Evolutionary conservation across 2,888 invertebrate species (phyloP).

Genomic region (Hemaris fuciformis): DNA sequence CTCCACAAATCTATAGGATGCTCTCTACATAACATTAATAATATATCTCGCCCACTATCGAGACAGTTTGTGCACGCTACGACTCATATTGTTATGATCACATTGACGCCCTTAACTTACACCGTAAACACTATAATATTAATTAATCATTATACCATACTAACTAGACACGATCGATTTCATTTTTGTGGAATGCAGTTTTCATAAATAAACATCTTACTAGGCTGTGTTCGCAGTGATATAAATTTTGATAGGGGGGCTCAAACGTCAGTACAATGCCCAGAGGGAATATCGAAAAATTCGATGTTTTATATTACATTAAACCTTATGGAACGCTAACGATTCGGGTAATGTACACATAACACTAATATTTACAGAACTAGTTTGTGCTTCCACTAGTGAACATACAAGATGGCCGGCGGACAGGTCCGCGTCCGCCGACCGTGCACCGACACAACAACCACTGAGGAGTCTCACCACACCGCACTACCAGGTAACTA

Average conservation of each 20-base stretch:
- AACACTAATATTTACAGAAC: conserved; percentile 77
- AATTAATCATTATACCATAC: conserved; percentile 55
- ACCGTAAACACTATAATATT: conserved; percentile 47
- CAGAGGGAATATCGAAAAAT: conserved; percentile 62
- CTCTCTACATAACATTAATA: conserved; percentile 61
- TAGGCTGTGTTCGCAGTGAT: conserved; percentile 55
- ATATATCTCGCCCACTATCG: conserved; percentile 56
- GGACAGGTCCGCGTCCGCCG: conserved; percentile 30
- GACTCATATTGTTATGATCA: conserved; percentile 73
- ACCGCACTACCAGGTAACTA: conserved; percentile 64
- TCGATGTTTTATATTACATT: conserved; percentile 75
- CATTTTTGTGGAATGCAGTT: conserved; percentile 76
- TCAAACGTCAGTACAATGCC: conserved; percentile 75
- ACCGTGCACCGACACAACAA: conserved; percentile 42
- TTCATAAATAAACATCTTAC: conserved; percentile 70
- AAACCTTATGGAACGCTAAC: conserved; percentile 61
- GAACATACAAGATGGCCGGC: conserved; percentile 42
- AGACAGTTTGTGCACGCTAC: conserved; percentile 77
- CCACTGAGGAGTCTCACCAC: conserved; percentile 44
- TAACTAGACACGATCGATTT: conserved; percentile 69
- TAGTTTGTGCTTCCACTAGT: conserved; percentile 77
- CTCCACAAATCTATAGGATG: conserved; percentile 70
- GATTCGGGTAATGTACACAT: conserved; percentile 71
- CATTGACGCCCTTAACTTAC: conserved; percentile 75
- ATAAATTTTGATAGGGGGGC: conserved; percentile 54